Evolutionary conservation across 2,888 invertebrate species (phyloP).

Genomic region (Drosophila mimetica): DNA sequence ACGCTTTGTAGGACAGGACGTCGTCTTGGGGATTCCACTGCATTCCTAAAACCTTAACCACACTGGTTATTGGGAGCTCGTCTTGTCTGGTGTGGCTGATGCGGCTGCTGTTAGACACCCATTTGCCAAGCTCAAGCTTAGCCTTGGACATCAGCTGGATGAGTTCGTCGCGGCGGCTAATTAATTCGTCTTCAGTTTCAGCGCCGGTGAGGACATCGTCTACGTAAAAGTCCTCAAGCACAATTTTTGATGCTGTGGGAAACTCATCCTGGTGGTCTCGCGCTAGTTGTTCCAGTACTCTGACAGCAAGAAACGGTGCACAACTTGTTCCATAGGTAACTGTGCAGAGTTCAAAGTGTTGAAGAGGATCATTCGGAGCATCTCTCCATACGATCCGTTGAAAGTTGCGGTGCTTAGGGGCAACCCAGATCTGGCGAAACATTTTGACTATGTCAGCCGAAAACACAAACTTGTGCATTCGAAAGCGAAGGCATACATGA

Average conservation of each 20-base stretch:
- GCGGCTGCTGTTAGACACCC: not conserved
- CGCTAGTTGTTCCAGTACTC: not conserved
- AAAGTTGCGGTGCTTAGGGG: conserved; percentile 7
- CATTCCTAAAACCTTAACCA: not conserved
- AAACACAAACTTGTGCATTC: conserved; percentile 17
- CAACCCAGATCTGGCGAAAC: conserved; percentile 30
- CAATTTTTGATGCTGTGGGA: not conserved
- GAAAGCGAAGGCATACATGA: conserved; percentile 13
- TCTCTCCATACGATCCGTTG: conserved; percentile 22
- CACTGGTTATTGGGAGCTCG: not conserved
- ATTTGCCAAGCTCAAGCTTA: not conserved
- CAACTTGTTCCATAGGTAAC: conserved; percentile 3
- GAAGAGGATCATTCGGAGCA: not conserved
- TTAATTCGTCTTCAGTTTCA: not conserved
- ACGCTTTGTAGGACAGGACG: not conserved
- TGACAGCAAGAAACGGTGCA: not conserved
- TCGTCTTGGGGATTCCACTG: not conserved
- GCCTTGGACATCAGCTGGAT: not conserved
- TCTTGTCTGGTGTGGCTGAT: not conserved
- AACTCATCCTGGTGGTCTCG: not conserved
- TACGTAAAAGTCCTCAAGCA: not conserved
- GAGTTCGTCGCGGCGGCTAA: not conserved
- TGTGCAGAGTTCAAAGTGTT: conserved; percentile 5
- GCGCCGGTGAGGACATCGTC: not conserved
- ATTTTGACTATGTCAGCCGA: conserved; percentile 23